phyloP scores from a whole-genome alignment of 2,797 vertebrate species.

The Octomys mimax region DNA sequence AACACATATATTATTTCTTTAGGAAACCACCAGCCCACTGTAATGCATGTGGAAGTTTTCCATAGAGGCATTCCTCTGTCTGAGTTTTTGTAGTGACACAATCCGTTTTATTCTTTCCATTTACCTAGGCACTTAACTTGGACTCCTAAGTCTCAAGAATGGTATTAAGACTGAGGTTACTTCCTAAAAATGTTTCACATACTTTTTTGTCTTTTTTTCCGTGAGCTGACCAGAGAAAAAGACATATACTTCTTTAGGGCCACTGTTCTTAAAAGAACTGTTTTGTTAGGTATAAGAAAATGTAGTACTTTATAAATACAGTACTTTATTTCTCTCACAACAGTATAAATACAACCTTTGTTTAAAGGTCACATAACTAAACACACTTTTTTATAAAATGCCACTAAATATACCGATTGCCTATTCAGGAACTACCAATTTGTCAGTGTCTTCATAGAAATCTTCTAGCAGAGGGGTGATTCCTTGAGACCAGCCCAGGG shows the following conservation, averaged over 20 bases:
- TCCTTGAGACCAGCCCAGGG: constrained; percentile 20
- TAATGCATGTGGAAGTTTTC: neutral
- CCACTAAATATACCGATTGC: constrained; percentile 28
- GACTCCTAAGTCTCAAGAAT: neutral
- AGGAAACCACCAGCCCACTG: neutral
- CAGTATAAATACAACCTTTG: constrained; percentile 72
- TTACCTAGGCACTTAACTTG: neutral
- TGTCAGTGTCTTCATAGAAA: constrained; percentile 42
- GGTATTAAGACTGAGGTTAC: constrained; percentile 8
- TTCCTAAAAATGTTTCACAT: constrained; percentile 32
- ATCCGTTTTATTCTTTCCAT: neutral
- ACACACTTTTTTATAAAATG: constrained; percentile 61
- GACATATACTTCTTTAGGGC: neutral
- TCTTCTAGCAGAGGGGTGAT: constrained; percentile 40
- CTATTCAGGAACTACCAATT: constrained; percentile 57
- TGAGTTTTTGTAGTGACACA: constrained; percentile 27
- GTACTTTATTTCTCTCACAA: constrained; percentile 49
- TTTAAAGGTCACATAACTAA: constrained; percentile 56
- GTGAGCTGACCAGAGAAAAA: constrained; percentile 41
- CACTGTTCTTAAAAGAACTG: neutral
- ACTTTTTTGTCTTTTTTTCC: constrained; percentile 47
- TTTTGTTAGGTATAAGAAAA: neutral
- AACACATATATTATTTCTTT: neutral
- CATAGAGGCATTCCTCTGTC: neutral
- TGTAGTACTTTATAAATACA: constrained; percentile 47